These are phyloP conservation scores for Diogma glabrata DNA, from an alignment of 2,888 invertebrate species.

Conservation along the genomic window DNA sequence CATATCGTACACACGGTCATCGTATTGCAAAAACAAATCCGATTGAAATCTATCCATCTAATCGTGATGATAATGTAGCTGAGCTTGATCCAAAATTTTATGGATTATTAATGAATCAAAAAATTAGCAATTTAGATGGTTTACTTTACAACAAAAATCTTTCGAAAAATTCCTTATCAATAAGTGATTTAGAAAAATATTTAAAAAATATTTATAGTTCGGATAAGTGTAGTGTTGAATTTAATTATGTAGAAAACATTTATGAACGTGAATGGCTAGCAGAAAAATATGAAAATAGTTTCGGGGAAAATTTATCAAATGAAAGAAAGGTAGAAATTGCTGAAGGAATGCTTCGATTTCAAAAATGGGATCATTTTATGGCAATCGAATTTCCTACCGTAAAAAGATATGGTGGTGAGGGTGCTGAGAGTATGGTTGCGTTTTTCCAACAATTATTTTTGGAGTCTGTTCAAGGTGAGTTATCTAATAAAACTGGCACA, in stretches of 20 bases:
- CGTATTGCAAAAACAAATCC: constrained; percentile 69
- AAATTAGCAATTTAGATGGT: constrained; percentile 43
- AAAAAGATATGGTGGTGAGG: constrained; percentile 93
- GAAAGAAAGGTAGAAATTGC: constrained; percentile 49
- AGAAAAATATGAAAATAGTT: constrained; percentile 48
- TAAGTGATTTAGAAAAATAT: constrained; percentile 49
- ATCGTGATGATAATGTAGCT: background rate
- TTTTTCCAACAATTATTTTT: constrained; percentile 73
- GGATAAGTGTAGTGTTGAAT: constrained; percentile 59
- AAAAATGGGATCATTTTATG: constrained; percentile 88
- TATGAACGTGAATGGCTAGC: constrained; percentile 86
- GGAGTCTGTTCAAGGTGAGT: constrained; percentile 53
- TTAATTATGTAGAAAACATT: constrained; percentile 65
- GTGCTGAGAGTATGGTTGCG: constrained; percentile 84
- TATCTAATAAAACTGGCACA: no score
- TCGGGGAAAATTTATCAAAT: constrained; percentile 37
- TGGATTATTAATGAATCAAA: constrained; percentile 48
- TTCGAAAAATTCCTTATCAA: constrained; percentile 19
- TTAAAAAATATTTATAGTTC: constrained; percentile 61
- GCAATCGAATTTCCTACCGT: constrained; percentile 82
- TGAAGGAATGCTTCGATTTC: constrained; percentile 69
- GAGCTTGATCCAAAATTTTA: constrained; percentile 57
- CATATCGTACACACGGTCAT: constrained; percentile 75
- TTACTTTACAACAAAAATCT: constrained; percentile 42
- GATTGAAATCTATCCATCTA: constrained; percentile 1